Conservation (phyloP, 2,797 vertebrate genomes). For the Aplochiton taeniatus region DNA sequence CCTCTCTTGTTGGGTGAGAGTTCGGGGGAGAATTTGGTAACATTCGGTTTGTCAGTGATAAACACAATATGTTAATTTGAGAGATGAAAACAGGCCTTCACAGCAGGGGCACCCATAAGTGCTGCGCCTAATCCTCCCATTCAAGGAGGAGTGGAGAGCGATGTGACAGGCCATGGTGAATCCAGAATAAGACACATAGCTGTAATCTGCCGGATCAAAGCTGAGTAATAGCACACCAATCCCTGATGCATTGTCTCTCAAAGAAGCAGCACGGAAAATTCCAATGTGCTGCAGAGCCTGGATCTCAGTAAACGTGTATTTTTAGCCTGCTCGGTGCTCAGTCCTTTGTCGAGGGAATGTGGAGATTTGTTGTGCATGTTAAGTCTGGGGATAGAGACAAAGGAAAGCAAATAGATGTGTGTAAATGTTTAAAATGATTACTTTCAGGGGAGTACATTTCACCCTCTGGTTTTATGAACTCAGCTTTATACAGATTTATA, state of each 20-base stretch:
- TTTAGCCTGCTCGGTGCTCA: constrained; percentile 32
- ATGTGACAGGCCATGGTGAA: constrained; percentile 38
- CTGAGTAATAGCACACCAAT: constrained; percentile 42
- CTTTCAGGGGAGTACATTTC: constrained; percentile 4
- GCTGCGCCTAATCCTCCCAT: constrained; percentile 35
- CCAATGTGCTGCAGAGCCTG: constrained; percentile 38
- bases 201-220: constrained; percentile 60
- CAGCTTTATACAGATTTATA: neutral
- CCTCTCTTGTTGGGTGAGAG: constrained; percentile 3
- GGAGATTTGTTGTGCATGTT: constrained; percentile 38
- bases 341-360: constrained; percentile 16
- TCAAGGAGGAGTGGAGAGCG: constrained; percentile 34
- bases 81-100: constrained; percentile 28
- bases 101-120: constrained; percentile 37
- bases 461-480: neutral
- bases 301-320: constrained; percentile 40
- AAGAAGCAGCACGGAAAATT: constrained; percentile 33
- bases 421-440: constrained; percentile 24
- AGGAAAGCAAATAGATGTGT: constrained; percentile 27
- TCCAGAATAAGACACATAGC: constrained; percentile 40
- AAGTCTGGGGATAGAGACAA: constrained; percentile 17
- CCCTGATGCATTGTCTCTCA: constrained; percentile 49
- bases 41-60: constrained; percentile 20
- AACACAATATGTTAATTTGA: constrained; percentile 44
- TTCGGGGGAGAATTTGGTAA: constrained; percentile 2